Conservation (phyloP, 2,797 vertebrate species). For the Artibeus lituratus region DNA sequence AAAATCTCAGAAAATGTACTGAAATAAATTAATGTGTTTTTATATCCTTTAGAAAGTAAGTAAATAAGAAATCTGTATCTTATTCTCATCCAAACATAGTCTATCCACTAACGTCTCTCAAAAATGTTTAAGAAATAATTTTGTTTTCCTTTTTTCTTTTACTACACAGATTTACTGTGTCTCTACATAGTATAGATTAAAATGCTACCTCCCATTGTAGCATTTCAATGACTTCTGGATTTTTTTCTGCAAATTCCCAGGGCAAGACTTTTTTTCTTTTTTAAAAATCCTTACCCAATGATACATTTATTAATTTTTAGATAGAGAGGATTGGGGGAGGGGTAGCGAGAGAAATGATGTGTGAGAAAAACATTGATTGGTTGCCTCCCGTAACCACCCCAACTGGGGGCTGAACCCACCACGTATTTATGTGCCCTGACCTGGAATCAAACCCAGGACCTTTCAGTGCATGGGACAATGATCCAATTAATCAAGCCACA, state of each 20-base stretch:
- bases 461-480: too few species aligned
- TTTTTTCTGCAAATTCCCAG: not conserved
- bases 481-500: too few species aligned
- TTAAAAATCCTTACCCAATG: not conserved
- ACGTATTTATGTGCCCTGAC: too few species aligned
- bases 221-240: not conserved
- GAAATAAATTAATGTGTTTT: constrained; percentile 25
- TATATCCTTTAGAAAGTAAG: not conserved
- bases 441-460: too few species aligned
- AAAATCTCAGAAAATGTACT: constrained; percentile 9
- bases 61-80: not conserved
- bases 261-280: not conserved
- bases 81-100: not conserved
- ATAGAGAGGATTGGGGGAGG: not conserved
- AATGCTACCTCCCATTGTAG: not conserved
- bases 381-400: not conserved
- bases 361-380: not conserved
- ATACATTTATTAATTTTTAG: not conserved
- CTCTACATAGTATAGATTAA: not conserved
- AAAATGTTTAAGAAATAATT: not conserved
- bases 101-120: not conserved
- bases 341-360: too few species aligned
- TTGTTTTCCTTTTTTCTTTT: not conserved
- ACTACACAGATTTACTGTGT: not conserved
- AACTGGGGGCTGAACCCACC: not conserved